phyloP scores from a whole-genome alignment of 2,888 invertebrate genomes.

The Cheilosia impressa region DNA sequence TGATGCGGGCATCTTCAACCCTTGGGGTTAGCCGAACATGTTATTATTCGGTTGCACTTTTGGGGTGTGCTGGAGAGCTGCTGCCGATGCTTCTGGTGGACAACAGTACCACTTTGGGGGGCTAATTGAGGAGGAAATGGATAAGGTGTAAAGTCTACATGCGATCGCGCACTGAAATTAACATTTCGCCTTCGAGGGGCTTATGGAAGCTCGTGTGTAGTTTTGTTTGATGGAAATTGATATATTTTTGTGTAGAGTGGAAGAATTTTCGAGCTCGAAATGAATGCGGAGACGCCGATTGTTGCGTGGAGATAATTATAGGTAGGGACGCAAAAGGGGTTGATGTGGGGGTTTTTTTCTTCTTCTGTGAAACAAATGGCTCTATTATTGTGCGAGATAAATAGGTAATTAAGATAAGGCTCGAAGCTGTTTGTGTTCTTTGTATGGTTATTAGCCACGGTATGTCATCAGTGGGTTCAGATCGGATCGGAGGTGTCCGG shows the following conservation, averaged over 20 bases:
- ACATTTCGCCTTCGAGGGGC: constrained; percentile 67
- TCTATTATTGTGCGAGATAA: constrained; percentile 62
- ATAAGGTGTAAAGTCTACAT: constrained; percentile 73
- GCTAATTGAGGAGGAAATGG: constrained; percentile 68
- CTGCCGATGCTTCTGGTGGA: constrained; percentile 49
- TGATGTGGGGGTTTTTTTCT: constrained; percentile 29
- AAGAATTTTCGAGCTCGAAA: constrained; percentile 25
- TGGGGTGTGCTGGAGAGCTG: constrained; percentile 77
- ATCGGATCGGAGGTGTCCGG: background rate
- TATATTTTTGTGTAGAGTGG: constrained; percentile 25
- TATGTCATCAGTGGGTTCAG: constrained; percentile 5
- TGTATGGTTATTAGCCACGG: constrained; percentile 27
- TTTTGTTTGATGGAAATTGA: constrained; percentile 28
- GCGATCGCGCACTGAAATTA: constrained; percentile 71
- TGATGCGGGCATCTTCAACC: constrained; percentile 50
- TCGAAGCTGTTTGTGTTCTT: constrained; percentile 25
- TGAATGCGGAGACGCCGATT: constrained; percentile 51
- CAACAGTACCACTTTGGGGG: constrained; percentile 60
- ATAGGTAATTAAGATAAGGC: constrained; percentile 51
- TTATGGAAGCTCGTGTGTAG: constrained; percentile 43
- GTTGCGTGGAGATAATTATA: constrained; percentile 71
- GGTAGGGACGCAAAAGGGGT: constrained; percentile 28
- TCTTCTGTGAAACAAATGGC: constrained; percentile 50
- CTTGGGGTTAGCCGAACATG: constrained; percentile 77
- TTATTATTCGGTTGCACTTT: constrained; percentile 83